Base-by-base conservation (phyloP, 1,140 invertebrate genomes). In the Sarcophaga peregrina region DNA sequence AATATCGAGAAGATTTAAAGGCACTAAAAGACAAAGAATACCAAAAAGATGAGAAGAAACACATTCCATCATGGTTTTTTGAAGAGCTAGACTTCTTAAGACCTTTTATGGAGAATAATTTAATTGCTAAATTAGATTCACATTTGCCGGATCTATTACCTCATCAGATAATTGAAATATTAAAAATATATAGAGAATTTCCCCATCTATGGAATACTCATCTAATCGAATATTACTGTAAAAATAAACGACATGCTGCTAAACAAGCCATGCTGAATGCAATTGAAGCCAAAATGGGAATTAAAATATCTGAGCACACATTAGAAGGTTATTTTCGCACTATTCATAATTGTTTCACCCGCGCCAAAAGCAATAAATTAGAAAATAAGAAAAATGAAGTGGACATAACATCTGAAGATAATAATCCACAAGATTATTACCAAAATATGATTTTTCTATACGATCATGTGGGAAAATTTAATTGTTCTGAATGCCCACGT, bases 131-230 rank as follows among this genome's bases (percentile, higher is more conserved):
- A 52, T 25, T 78, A 25, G 48, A 78, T 17, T 20, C 47, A 52
- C 75, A 50, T 10, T 20, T 50, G 17, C 47, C 75, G 7, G 47
- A 48, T 11, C 17, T 78, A 13, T 48, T 50, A 17, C 47, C 48
- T 5, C 17, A 78, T 20, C 82, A 83, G 68, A 54, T 48, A 13
- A 50, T 78, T 11, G 11, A 68, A 15, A 50, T 83, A 50, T 75
- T 76, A 5, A 15, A 45, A n/a, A 80, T 83, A 15, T 83, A 80
- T 50, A 48, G 72, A 68, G 7, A 20, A 48, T 80, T 25, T 52
- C 15, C 75, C 8, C 37, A 78, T n/a, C 76, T 83, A 37, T 83
- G 82, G 82, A 78, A 83, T 80, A 68, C 76, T 25, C 37, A 80
- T 17, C 15, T 80, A 8, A 83, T 83, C 6, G 46, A 76, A 45